Evolutionary conservation across 2,888 invertebrate genomes (phyloP).

Genomic region (Ceratothoa steindachneri): DNA sequence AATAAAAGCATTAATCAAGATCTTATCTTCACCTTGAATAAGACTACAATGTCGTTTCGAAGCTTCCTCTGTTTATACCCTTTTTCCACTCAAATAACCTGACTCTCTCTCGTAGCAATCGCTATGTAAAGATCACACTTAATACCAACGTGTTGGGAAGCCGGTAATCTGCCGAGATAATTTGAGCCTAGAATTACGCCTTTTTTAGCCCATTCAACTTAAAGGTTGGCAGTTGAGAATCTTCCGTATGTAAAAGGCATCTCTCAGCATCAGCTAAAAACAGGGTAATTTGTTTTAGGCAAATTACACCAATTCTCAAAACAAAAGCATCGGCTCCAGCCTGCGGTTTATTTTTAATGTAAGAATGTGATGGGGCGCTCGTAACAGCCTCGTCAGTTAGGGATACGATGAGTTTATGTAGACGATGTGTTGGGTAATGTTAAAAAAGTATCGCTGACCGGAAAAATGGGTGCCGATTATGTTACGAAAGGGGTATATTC

Average conservation of each 20-base stretch:
- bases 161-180: slow-evolving; percentile 21
- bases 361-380: too few relatives aligned
- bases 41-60: not conserved
- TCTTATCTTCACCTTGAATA: not conserved
- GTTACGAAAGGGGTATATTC: too few relatives aligned
- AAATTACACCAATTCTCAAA: not conserved
- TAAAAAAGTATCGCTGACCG: too few relatives aligned
- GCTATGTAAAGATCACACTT: slow-evolving; percentile 25
- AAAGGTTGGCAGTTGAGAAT: not conserved
- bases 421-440: too few relatives aligned
- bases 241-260: not conserved
- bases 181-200: slow-evolving; percentile 15
- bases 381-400: too few relatives aligned
- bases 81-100: not conserved
- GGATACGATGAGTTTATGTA: too few relatives aligned
- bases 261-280: not conserved
- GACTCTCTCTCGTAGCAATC: slow-evolving; percentile 16
- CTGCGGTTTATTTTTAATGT: too few relatives aligned
- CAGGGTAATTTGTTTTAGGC: not conserved
- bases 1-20: not conserved
- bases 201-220: not conserved
- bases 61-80: not conserved
- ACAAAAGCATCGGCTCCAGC: not conserved
- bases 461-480: too few relatives aligned
- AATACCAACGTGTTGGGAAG: slow-evolving; percentile 14